phyloP scores from a whole-genome alignment of 1,140 invertebrate species.

The Solenopsis fugax region DNA sequence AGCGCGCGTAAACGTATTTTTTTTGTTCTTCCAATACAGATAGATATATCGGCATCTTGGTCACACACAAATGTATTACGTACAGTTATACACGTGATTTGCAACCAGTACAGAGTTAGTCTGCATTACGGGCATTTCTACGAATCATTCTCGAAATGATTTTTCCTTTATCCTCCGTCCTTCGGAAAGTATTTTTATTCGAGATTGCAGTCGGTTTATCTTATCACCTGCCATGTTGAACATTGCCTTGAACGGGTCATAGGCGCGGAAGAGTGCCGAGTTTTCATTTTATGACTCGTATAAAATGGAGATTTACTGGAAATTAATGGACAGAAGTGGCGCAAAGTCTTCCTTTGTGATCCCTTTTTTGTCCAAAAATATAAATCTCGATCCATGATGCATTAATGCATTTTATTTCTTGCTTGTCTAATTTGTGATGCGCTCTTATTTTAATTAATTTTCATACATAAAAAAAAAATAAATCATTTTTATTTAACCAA shows the following conservation, averaged over 20 bases:
- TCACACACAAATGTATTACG: not conserved
- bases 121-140: conserved; percentile 33
- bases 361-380: not conserved
- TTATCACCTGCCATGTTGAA: conserved; percentile 18
- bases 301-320: not conserved
- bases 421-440: not conserved
- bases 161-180: not conserved
- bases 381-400: not conserved
- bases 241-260: not conserved
- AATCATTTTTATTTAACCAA: not conserved
- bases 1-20: conserved; percentile 32
- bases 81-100: not conserved
- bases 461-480: not conserved
- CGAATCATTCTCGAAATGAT: not conserved
- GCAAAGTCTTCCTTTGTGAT: not conserved
- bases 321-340: not conserved
- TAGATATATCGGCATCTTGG: not conserved
- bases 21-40: conserved; percentile 9
- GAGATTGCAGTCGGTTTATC: not conserved
- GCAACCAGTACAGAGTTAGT: not conserved
- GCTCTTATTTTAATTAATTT: not conserved
- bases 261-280: not conserved
- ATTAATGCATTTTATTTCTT: not conserved
- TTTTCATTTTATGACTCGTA: not conserved
- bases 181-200: not conserved